Evolutionary conservation across 2,888 invertebrate species (phyloP).

Genomic region (Monochamus alternatus): DNA sequence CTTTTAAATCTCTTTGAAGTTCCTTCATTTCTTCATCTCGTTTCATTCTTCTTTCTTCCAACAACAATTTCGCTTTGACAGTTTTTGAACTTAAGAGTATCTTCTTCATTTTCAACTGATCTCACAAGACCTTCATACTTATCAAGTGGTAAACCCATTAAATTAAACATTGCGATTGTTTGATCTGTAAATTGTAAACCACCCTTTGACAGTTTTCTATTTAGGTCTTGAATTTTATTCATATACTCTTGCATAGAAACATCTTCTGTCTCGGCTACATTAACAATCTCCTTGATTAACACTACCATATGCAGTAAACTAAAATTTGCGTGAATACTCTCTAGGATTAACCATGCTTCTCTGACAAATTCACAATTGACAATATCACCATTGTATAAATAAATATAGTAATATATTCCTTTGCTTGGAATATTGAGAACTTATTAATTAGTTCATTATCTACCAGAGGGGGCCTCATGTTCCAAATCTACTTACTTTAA

Average conservation of each 20-base stretch:
- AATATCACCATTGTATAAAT: no score
- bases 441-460: no score
- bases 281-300: no score
- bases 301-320: no score
- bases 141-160: background rate
- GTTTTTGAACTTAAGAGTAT: background rate
- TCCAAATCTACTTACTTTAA: no score
- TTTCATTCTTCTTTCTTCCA: background rate
- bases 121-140: background rate
- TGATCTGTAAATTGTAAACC: background rate
- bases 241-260: background rate
- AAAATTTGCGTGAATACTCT: no score
- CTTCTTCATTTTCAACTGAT: background rate
- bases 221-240: background rate
- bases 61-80: background rate
- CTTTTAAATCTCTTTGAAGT: background rate
- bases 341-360: no score
- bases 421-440: no score
- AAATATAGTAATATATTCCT: no score
- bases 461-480: no score
- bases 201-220: background rate
- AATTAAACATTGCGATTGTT: background rate
- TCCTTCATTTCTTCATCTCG: background rate
- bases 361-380: no score
- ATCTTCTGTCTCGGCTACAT: no score